Evolutionary conservation across 2,113 vertebrate genomes (phyloP), one percentile per base, ranked within the genome.

Genomic region (Morone chrysops): DNA sequence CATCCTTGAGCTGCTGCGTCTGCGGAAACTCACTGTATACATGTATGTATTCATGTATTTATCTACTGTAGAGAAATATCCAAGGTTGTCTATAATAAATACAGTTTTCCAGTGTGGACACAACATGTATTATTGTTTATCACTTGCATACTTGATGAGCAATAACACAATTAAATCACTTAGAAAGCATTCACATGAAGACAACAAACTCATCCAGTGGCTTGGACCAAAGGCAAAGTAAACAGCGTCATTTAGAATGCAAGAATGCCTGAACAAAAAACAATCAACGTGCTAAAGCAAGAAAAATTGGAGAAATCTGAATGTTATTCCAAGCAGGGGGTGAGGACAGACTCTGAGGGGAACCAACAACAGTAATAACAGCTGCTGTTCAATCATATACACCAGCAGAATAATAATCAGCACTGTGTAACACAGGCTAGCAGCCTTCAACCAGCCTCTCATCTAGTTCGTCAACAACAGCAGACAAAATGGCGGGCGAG

Each of bases 371-470:
- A 62, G 75, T 88, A 89, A 89, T 88, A 91, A 92, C 87, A 93
- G 92, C 84, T 88, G 89, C 86, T 66, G 82, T 82, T 91, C 83
- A 82, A 74, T 79, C 56, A 53, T 18, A 78, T 18, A 82, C 80
- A 43, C 87, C 76, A 53, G 73, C 77, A 65, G 92, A 95, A 94
- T 94, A 89, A 90, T 71, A 95, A 94, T 90, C 88, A 87, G 76
- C 20, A 16, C 61, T 61, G 79, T 74, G 79, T 81, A 38, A 88
- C 68, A 57, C 71, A 79, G 73, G 78, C 69, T 63, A 82, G 82
- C 72, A 75, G 83, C 73, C 73, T 89, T 81, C 82, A 71, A 65
- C 87, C 78, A 91, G 80, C 78, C 73, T 47, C 75, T 82, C 77
- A 87, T 80, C 67, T 71, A 50, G 73, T 83, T 86, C 47, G 41